Percentiles rank a stretch among this genome's conserved stretches.
phyloP scores from a whole-genome alignment of 2,113 vertebrate genomes.

The Montifringilla adamsi region DNA sequence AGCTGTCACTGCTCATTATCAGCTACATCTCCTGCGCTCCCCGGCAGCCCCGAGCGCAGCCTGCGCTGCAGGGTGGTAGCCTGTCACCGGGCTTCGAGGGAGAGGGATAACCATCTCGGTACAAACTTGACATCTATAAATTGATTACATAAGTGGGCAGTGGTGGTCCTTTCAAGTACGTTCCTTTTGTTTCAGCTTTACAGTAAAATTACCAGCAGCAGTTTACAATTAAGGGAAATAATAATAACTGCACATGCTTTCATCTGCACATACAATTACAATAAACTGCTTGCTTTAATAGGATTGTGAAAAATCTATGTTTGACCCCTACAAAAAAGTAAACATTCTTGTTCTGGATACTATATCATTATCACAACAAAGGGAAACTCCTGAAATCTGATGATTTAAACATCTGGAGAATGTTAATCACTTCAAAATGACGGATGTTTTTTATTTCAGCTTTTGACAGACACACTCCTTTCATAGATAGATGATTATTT shows the following conservation, averaged over 20 bases:
- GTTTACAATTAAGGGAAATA: conserved; percentile 86
- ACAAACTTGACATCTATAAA: conserved; percentile 77
- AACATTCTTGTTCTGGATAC: conserved; percentile 87
- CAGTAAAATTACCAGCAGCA: conserved; percentile 83
- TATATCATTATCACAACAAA: conserved; percentile 93
- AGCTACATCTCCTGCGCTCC: conserved; percentile 51
- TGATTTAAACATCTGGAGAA: conserved; percentile 88
- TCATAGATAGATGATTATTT: conserved; percentile 84
- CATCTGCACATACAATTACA: conserved; percentile 86
- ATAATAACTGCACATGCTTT: conserved; percentile 85
- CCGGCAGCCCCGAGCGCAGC: conserved; percentile 4
- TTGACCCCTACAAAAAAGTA: conserved; percentile 86
- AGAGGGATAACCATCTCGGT: conserved; percentile 73
- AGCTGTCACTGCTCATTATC: conserved; percentile 62
- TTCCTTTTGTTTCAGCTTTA: conserved; percentile 78
- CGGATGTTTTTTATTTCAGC: conserved; percentile 87
- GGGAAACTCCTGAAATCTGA: conserved; percentile 87
- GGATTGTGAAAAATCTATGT: conserved; percentile 84
- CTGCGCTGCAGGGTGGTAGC: conserved; percentile 74
- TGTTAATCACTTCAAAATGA: conserved; percentile 90
- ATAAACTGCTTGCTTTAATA: conserved; percentile 78
- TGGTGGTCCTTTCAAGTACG: conserved; percentile 81
- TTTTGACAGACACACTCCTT: conserved; percentile 83
- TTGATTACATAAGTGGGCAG: conserved; percentile 79
- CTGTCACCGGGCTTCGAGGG: conserved; percentile 63